phyloP scores from a whole-genome alignment of 2,797 vertebrate genomes.

The Protonibea diacanthus region DNA sequence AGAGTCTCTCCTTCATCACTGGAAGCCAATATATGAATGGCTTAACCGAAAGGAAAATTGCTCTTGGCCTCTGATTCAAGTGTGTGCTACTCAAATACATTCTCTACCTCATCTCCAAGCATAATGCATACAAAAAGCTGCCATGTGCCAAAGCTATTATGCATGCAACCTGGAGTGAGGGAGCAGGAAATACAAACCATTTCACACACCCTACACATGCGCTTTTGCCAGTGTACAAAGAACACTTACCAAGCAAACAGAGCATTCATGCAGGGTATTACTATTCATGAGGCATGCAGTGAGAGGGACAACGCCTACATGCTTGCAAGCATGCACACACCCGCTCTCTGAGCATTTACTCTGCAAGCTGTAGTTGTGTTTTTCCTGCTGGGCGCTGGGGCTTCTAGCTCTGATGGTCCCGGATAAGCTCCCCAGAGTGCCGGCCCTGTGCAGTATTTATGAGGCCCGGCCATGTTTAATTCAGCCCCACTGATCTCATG shows the following conservation, averaged over 20 bases:
- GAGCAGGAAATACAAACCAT: conserved; percentile 72
- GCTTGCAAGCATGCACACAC: conserved; percentile 58
- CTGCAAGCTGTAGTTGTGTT: conserved; percentile 79
- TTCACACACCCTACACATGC: conserved; percentile 67
- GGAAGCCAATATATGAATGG: conserved; percentile 23
- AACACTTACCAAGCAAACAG: conserved; percentile 76
- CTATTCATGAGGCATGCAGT: conserved; percentile 77
- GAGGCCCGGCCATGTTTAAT: conserved; percentile 85
- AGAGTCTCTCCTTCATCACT: conserved; percentile 21
- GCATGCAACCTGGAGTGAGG: conserved; percentile 82
- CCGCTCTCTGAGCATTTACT: conserved; percentile 68
- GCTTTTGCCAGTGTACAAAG: conserved; percentile 69
- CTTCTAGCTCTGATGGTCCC: conserved; percentile 78
- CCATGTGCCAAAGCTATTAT: conserved; percentile 58
- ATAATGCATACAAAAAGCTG: conserved; percentile 49
- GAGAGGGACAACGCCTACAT: conserved; percentile 67
- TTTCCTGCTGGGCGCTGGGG: conserved; percentile 81
- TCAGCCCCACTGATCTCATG: conserved; percentile 82
- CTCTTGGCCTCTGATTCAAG: conserved; percentile 32
- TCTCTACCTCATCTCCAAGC: conserved; percentile 38
- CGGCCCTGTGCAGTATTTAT: conserved; percentile 83
- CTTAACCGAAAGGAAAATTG: conserved; percentile 42
- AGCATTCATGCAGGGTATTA: conserved; percentile 77
- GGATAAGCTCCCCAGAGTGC: conserved; percentile 77
- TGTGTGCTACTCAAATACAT: conserved; percentile 29